Percentiles rank a stretch among this genome's conserved stretches.
Conservation (phyloP, 2,797 vertebrate species). For the Discoglossus pictus region DNA sequence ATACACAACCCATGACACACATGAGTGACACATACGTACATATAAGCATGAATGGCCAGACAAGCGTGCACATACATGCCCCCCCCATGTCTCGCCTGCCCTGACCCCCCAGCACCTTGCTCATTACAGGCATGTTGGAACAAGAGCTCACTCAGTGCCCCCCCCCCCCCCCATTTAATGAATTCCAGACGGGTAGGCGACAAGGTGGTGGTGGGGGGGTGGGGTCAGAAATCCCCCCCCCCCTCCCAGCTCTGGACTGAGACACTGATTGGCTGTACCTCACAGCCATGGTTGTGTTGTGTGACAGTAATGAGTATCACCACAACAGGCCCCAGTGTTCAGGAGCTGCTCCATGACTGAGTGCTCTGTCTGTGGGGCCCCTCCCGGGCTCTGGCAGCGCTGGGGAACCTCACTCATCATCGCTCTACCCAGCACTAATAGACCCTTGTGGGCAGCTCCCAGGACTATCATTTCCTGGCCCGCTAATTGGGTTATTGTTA, state of each 20-base stretch:
- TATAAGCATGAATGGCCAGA: no score
- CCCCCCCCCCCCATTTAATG: conserved; percentile 22
- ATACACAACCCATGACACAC: conserved; percentile 32
- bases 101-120: conserved; percentile 45
- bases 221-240: conserved; percentile 18
- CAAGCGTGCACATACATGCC: conserved; percentile 27
- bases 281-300: conserved; percentile 38
- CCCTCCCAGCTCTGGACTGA: conserved; percentile 3
- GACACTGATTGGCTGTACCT: conserved; percentile 22
- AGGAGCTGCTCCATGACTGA: background rate
- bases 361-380: background rate
- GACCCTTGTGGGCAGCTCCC: conserved; percentile 26
- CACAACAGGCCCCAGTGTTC: background rate
- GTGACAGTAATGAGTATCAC: no score
- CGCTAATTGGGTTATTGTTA: conserved; percentile 34
- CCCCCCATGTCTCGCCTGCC: conserved; percentile 33
- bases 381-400: conserved; percentile 4
- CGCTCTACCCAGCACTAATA: conserved; percentile 29
- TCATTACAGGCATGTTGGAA: conserved; percentile 47
- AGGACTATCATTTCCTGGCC: conserved; percentile 39
- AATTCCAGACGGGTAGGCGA: conserved; percentile 41
- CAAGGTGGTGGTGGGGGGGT: conserved; percentile 13
- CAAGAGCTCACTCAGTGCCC: conserved; percentile 31
- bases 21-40: no score
- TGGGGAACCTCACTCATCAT: conserved; percentile 44